Evolutionary conservation across 2,113 vertebrate genomes (phyloP), one percentile per base, ranked within the genome.

Genomic region (Vulpes lagopus): DNA sequence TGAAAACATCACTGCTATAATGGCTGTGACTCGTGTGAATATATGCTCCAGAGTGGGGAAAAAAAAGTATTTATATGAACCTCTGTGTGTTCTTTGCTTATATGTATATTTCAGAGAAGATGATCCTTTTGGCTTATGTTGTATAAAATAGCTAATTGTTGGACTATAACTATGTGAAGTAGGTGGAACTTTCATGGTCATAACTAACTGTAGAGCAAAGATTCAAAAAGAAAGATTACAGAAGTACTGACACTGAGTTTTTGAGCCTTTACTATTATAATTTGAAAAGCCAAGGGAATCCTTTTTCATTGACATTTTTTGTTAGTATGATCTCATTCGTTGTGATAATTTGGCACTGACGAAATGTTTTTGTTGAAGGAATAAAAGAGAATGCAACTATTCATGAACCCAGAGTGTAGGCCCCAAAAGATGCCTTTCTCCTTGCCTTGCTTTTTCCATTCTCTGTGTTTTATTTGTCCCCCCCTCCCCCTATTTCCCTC

Each of bases 281-380:
- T 32, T 82, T 97, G 83, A 81, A 85, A 88, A 85, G 64, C 96
- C 49, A 87, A 30, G 55, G 51, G 43, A 82, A 3, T 95, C 25
- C 38, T 79, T 91, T 96, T 91, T 93, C 82, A 11, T 57, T 65
- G 89, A 62, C 92, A 23, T 90, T 93, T 93, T 85, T 76, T 60
- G 55, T 65, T 91, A 74, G 43, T 55, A 38, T 97, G 97, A 97
- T 76, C 43, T 97, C 80, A 96, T 95, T 90, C 2, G 38, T 93
- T 82, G 43, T 89, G 49, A n/a, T 91, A 62, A 64, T n/a, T 94
- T 85, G 83, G 92, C 94, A n/a, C 35, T 78, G 88, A 91, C 9
- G 53, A 57, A 96, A 30, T 81, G 65, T 43, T 89, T 59, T 43
- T 79, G 32, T 64, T 82, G 38, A 80, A 57, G 65, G 89, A 91